phyloP scores from a whole-genome alignment of 2,797 vertebrate genomes.

The Catostomus latipinnis region DNA sequence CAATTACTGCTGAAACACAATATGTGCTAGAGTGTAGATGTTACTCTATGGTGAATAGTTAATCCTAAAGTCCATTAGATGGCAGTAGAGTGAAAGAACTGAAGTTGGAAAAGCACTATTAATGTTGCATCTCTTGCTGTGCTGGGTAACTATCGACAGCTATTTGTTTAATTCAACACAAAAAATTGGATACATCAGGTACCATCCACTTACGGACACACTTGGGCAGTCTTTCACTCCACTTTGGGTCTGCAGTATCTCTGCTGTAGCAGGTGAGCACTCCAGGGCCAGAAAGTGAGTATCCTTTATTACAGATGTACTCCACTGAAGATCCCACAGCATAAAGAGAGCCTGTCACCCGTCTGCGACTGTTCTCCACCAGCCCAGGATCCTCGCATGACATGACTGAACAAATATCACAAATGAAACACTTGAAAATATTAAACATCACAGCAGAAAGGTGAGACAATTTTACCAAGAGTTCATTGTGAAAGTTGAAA shows the following conservation, averaged over 20 bases:
- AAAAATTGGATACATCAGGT: background rate
- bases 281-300: constrained; percentile 82
- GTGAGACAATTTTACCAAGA: too few species aligned
- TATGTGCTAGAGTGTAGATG: background rate
- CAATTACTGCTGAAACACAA: background rate
- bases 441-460: background rate
- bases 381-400: constrained; percentile 90
- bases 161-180: background rate
- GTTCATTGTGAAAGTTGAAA: too few species aligned
- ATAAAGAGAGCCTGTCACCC: constrained; percentile 86
- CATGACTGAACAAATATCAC: constrained; percentile 77
- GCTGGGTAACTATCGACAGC: background rate
- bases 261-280: constrained; percentile 91
- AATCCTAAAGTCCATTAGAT: constrained; percentile 33
- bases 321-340: constrained; percentile 88
- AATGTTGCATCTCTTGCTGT: background rate
- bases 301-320: constrained; percentile 93
- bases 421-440: background rate
- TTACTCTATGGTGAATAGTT: background rate
- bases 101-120: background rate
- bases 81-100: constrained; percentile 24
- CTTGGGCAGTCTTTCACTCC: constrained; percentile 88
- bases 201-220: constrained; percentile 70
- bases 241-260: constrained; percentile 88
- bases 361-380: constrained; percentile 88